Percentiles rank a stretch among this genome's conserved stretches.
Conservation (phyloP, 2,888 invertebrate genomes). For the Halictus ligatus region DNA sequence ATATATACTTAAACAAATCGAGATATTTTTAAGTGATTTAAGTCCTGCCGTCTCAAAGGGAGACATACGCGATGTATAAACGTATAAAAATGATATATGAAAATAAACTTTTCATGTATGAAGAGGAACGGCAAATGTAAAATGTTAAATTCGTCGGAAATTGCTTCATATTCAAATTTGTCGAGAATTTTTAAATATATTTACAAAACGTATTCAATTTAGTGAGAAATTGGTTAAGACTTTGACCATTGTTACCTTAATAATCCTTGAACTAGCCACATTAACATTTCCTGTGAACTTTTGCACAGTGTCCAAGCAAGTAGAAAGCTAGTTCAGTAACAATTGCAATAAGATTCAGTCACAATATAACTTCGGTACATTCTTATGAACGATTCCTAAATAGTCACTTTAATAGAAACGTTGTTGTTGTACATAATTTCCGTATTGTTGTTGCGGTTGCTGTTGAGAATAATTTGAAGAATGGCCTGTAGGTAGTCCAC, state of each 20-base stretch:
- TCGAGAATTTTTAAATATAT: constrained; percentile 33
- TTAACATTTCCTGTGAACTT: constrained; percentile 18
- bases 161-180: constrained; percentile 31
- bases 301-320: background rate
- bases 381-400: constrained; percentile 9
- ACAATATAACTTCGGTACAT: constrained; percentile 18
- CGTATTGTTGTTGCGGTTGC: constrained; percentile 76
- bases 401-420: constrained; percentile 78
- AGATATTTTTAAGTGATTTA: constrained; percentile 7
- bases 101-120: constrained; percentile 31
- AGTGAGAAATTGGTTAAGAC: constrained; percentile 17
- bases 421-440: constrained; percentile 79
- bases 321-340: constrained; percentile 36
- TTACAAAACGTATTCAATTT: constrained; percentile 27
- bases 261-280: constrained; percentile 35
- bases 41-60: background rate
- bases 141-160: constrained; percentile 30
- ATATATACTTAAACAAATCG: constrained; percentile 26
- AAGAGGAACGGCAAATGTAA: constrained; percentile 13
- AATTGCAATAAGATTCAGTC: constrained; percentile 32
- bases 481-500: constrained; percentile 65
- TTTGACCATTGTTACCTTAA: constrained; percentile 39
- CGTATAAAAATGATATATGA: constrained; percentile 35
- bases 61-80: constrained; percentile 30
- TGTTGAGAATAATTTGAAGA: constrained; percentile 75